Evolutionary conservation across 1,140 invertebrate species (phyloP), one percentile per base, ranked within the genome.

Genomic region (Intoshia linei): DNA sequence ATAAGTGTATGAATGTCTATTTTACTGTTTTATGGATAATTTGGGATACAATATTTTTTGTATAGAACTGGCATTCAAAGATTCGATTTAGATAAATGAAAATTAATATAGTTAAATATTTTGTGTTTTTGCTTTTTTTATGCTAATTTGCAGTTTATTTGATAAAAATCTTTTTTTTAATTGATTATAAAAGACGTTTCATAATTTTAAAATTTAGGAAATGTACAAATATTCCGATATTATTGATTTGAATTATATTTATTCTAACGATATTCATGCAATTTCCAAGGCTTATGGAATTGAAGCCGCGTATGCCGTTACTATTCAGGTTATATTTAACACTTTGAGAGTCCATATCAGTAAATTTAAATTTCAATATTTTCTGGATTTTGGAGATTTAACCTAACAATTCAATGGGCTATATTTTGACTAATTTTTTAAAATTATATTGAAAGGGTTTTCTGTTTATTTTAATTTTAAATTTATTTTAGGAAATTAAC

Each of bases 221-320:
- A 72, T 93, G 66, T 74, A 70, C 45, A 70, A 73, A 45, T 72
- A 75, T 49, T 58, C 67, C 37, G 55, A 74, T 34, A 50, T 78
- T 13, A 51, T 93, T n/a, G 70, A 90, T 52, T 51, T 92, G 4
- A 71, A 76, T 48, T 66, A 63, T 40, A 51, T 93, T 1, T 84
- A 90, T 51, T 74, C 72, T 7, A 98, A 98, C 49, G 77, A 93
- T 50, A 75, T 95, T 38, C 75, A 90, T 48, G 68, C 68, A 5
- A 72, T 95, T 43, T 72, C 76, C 0, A 59, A 68, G 6, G 56
- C 45, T 4, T 95, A 87, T 52, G 87, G 87, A 10, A 84, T 95
- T 42, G 87, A 95, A 64, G 84, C 87, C 7, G 84, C 81, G 0
- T 66, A 68, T 30, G 69, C 69, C 54, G 72, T 79, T 6, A 75